Conservation (phyloP, 1,140 invertebrate genomes). For the Grapholita molesta region DNA sequence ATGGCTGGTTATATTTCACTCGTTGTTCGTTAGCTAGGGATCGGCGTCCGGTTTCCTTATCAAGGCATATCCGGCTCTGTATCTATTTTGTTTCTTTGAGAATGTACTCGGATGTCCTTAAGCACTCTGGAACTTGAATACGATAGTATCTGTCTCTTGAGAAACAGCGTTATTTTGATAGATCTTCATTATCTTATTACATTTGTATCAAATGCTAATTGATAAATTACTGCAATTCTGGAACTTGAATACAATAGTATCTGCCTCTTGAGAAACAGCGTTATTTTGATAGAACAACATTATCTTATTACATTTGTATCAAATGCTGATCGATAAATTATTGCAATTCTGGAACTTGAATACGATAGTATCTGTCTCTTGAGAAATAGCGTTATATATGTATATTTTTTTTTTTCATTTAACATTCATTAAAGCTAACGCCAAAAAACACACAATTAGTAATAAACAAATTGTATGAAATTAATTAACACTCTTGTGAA, state of each 20-base stretch:
- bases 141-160: slow-evolving; percentile 5
- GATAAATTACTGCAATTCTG: too few species aligned
- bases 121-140: neutral
- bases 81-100: slow-evolving; percentile 55
- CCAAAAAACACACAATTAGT: too few species aligned
- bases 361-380: slow-evolving; percentile 11
- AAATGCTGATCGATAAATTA: too few species aligned
- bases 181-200: neutral
- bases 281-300: too few species aligned
- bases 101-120: slow-evolving; percentile 38
- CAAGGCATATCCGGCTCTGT: slow-evolving; percentile 42
- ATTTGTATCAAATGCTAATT: too few species aligned
- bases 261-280: too few species aligned
- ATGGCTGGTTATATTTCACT: slow-evolving; percentile 32
- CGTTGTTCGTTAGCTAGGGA: slow-evolving; percentile 52
- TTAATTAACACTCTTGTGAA: too few species aligned
- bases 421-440: too few species aligned
- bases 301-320: too few species aligned
- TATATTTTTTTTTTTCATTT: too few species aligned
- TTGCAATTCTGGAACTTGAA: neutral
- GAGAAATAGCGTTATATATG: slow-evolving; percentile 18
- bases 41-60: slow-evolving; percentile 61
- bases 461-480: too few species aligned
- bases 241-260: too few species aligned
- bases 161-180: slow-evolving; percentile 18